Percentiles rank a stretch among this genome's conserved stretches.
These are phyloP conservation scores for Tachysurus vachellii DNA, from an alignment of 2,113 vertebrate genomes.

Conservation along the genomic window DNA sequence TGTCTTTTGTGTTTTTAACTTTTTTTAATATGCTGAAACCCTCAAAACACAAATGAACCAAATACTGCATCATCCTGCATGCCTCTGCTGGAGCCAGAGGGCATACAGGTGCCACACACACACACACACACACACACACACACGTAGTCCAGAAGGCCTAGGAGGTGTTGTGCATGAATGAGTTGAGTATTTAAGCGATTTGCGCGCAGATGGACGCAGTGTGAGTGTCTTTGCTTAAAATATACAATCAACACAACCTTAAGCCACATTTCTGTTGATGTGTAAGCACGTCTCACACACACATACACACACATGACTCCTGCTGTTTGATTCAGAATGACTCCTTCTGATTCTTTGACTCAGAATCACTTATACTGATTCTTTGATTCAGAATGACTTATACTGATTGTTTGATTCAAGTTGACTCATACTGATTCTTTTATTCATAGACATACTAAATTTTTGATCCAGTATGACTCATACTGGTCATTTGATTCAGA, in stretches of 20 bases:
- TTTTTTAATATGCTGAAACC: constrained; percentile 59
- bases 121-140: constrained; percentile 42
- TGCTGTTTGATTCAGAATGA: neutral
- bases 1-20: neutral
- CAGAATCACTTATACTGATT: too few species aligned
- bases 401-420: too few species aligned
- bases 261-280: constrained; percentile 28
- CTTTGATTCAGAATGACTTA: too few species aligned
- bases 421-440: too few species aligned
- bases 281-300: neutral
- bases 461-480: too few species aligned
- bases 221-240: constrained; percentile 14
- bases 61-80: constrained; percentile 54
- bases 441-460: too few species aligned
- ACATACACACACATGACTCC: neutral
- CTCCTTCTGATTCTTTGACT: too few species aligned
- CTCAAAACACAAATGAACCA: constrained; percentile 55
- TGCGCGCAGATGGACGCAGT: constrained; percentile 70
- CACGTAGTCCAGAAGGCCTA: constrained; percentile 42
- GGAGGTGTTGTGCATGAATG: constrained; percentile 64
- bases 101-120: constrained; percentile 70
- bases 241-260: constrained; percentile 38
- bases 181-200: constrained; percentile 60
- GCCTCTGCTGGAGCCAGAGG: constrained; percentile 64
- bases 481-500: too few species aligned